Conservation (phyloP, 2,113 vertebrate species). For the Alligator mississippiensis region DNA sequence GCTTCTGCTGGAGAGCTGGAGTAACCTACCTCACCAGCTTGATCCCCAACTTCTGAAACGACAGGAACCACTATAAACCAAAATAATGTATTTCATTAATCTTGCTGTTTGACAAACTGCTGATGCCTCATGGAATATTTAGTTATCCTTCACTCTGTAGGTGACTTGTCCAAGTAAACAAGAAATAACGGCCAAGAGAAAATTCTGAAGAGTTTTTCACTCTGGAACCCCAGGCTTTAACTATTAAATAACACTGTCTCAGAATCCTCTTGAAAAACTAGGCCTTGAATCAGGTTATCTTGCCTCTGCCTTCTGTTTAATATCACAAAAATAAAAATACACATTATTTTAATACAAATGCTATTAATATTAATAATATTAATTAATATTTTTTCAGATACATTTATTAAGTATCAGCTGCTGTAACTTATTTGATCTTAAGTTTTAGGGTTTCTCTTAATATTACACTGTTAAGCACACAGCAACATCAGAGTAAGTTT, state of each 20-base stretch:
- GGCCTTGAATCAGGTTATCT: not conserved
- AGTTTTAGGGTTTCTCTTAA: not conserved
- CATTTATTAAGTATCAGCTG: not conserved
- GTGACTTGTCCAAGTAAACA: not conserved
- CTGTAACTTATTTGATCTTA: not conserved
- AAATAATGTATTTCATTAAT: not conserved
- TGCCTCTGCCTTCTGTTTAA: not conserved
- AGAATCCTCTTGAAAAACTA: not conserved
- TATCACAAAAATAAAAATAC: not conserved
- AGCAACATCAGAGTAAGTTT: not conserved
- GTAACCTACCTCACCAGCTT: slow-evolving; percentile 89
- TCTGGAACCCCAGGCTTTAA: not conserved
- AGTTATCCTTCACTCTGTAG: not conserved
- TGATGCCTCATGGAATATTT: not conserved
- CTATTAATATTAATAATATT: not conserved
- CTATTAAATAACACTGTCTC: not conserved
- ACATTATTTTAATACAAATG: not conserved
- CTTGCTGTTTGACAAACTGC: not conserved
- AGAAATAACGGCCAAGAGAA: not conserved
- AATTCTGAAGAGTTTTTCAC: not conserved
- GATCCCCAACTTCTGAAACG: slow-evolving; percentile 86
- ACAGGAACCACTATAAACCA: slow-evolving; percentile 64
- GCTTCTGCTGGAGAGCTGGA: slow-evolving; percentile 94
- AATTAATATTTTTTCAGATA: not conserved
- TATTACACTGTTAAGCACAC: not conserved